Evolutionary conservation across 2,888 invertebrate species (phyloP), one percentile per base, ranked within the genome.

Genomic region (Anoplius nigerrimus): DNA sequence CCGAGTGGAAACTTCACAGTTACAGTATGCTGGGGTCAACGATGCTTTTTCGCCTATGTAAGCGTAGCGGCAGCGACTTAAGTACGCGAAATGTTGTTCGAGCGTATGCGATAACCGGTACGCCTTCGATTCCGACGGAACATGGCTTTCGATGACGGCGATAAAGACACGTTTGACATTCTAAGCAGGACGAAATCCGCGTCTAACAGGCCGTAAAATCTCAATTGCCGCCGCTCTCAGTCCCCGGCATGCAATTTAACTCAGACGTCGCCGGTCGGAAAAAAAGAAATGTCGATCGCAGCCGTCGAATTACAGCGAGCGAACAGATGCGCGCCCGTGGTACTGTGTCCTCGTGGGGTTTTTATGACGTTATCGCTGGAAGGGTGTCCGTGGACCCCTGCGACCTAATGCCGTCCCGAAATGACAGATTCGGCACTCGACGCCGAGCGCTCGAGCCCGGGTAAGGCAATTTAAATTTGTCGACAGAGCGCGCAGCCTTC

Each of bases 391-490:
- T 21, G 21, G 16, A 57, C 61, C 55, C 59, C 52, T 46, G 54
- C 57, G 54, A 56, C 57, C 61, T 71, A 71, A 73, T 75, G 62
- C 51, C 45, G 66, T 69, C 69, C 46, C 13, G 34, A 65, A 67
- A 67, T 58, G 66, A 56, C 65, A 62, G 55, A 68, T 73, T 69
- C 27, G 57, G 45, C 48, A 16, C 20, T 43, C 58, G 58, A 54
- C 58, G 53, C 52, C n/a, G 52, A 22, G 16, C 34, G 42, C 45
- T 46, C 8, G n/a, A 43, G 13, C 54, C n/a, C 20, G 55, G 60
- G 55, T 48, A 63, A 42, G 46, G 21, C 62, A 66, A 70, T 73
- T 67, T 62, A 59, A 43, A 59, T 52, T 45, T 27, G 62, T 55
- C 43, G 15, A 15, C 15, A 57, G 43, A 45, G 42, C 16, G 46